Conservation (phyloP, 2,797 vertebrate species). For the Pangasius mekongensis region DNA sequence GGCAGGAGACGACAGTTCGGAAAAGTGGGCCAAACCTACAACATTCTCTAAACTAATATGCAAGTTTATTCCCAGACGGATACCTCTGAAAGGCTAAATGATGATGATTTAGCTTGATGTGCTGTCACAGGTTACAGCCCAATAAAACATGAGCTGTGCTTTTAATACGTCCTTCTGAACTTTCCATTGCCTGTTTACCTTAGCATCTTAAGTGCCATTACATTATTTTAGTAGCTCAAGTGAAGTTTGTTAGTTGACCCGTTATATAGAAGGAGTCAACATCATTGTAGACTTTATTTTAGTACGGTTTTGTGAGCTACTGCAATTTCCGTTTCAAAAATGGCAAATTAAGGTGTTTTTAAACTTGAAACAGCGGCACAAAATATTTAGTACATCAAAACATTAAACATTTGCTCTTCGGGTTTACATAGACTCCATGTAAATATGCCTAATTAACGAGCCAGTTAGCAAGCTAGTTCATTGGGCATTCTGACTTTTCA, state of each 20-base stretch:
- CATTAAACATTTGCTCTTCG: not conserved
- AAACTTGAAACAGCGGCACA: not conserved
- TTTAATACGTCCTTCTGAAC: not conserved
- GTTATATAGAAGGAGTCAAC: not conserved
- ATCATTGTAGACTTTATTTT: not conserved
- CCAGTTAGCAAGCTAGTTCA: no score
- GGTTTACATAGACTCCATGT: not conserved
- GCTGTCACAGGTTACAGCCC: not conserved
- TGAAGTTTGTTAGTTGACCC: not conserved
- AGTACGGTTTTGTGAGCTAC: not conserved
- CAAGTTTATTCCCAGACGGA: constrained; percentile 39
- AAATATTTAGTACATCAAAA: not conserved
- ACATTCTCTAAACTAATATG: constrained; percentile 42
- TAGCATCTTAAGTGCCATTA: constrained; percentile 15
- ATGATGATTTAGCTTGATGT: constrained; percentile 8
- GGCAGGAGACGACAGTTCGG: constrained; percentile 15
- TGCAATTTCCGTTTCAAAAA: not conserved
- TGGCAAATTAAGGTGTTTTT: not conserved
- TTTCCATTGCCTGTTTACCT: not conserved
- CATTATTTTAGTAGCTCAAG: not conserved
- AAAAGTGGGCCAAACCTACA: not conserved
- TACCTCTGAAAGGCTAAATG: constrained; percentile 46
- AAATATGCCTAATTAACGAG: not conserved
- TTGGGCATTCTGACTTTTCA: not conserved
- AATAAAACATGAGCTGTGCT: not conserved